Evolutionary conservation across 1,140 invertebrate genomes (phyloP).

Genomic region (Drosophila biarmipes): DNA sequence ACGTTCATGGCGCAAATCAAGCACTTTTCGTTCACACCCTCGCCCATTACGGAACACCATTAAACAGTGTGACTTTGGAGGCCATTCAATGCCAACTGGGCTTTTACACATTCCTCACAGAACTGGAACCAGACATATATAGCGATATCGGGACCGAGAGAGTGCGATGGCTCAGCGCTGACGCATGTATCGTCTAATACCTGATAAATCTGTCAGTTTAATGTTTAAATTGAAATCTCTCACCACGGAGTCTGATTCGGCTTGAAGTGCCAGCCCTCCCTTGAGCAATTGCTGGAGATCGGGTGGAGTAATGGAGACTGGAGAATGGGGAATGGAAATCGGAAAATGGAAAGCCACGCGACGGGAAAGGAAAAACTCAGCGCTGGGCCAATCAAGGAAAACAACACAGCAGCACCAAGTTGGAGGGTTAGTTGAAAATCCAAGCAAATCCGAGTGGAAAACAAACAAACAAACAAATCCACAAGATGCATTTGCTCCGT

Average conservation of each 20-base stretch:
- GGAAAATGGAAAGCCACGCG: conserved; percentile 23
- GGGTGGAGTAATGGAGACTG: background rate
- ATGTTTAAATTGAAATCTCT: conserved; percentile 83
- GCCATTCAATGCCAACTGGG: conserved; percentile 13
- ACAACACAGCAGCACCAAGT: background rate
- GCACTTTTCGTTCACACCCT: conserved; percentile 3
- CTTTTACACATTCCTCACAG: conserved; percentile 27
- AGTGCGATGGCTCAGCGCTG: conserved; percentile 41
- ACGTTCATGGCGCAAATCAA: background rate
- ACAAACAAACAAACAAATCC: conserved; percentile 79
- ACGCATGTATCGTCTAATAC: conserved; percentile 80
- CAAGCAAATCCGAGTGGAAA: conserved; percentile 34
- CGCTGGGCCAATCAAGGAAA: conserved; percentile 28
- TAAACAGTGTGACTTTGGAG: conserved; percentile 11
- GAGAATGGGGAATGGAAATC: background rate
- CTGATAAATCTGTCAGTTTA: conserved; percentile 84
- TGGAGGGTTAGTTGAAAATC: conserved; percentile 8
- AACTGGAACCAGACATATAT: conserved; percentile 9
- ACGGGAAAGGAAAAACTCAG: conserved; percentile 38
- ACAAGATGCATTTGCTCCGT: conserved; percentile 69
- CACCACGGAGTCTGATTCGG: conserved; percentile 56
- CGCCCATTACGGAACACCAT: conserved; percentile 9
- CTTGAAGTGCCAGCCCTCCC: conserved; percentile 34
- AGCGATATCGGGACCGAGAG: conserved; percentile 19
- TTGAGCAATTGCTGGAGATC: conserved; percentile 32